A percentile compares a stretch with the other conserved stretches of the same genome.
phyloP scores from a whole-genome alignment of 2,888 invertebrate species.

The Lasioglossum morio region DNA sequence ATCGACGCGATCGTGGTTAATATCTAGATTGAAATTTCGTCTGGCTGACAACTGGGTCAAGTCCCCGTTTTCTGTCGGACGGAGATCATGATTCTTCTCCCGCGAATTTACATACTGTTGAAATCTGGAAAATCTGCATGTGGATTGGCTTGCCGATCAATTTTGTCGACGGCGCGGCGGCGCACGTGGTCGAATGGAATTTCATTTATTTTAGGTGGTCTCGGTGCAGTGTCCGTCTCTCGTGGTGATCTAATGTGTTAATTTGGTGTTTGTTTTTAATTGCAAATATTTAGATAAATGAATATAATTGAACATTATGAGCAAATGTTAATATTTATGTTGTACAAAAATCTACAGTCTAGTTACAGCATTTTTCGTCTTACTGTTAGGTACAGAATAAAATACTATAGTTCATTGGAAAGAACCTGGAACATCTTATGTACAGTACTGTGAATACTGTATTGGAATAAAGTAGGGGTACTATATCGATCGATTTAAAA shows the following conservation, averaged over 20 bases:
- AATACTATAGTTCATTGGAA: neutral
- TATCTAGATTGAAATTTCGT: conserved; percentile 66
- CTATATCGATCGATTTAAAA: neutral
- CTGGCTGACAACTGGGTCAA: conserved; percentile 72
- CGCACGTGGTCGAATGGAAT: neutral
- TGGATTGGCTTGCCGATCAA: conserved; percentile 15
- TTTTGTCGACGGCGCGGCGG: neutral
- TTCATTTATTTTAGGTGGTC: too few species aligned
- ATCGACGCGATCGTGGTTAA: conserved; percentile 48
- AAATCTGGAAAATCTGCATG: conserved; percentile 49
- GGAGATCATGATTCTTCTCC: conserved; percentile 19
- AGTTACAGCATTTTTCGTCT: too few species aligned
- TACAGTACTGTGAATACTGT: neutral
- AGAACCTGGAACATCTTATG: too few species aligned
- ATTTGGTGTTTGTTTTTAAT: too few species aligned
- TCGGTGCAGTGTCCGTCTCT: too few species aligned
- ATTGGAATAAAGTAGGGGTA: neutral
- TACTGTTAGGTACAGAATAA: too few species aligned
- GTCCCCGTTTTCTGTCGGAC: conserved; percentile 50
- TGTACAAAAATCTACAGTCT: too few species aligned
- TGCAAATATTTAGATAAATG: too few species aligned
- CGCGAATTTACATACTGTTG: conserved; percentile 33
- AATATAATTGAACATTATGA: too few species aligned
- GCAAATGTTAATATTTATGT: too few species aligned
- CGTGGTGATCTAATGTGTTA: too few species aligned